These are phyloP conservation scores for Pipistrellus pygmaeus DNA, from an alignment of 2,797 vertebrate genomes.

Conservation along the genomic window DNA sequence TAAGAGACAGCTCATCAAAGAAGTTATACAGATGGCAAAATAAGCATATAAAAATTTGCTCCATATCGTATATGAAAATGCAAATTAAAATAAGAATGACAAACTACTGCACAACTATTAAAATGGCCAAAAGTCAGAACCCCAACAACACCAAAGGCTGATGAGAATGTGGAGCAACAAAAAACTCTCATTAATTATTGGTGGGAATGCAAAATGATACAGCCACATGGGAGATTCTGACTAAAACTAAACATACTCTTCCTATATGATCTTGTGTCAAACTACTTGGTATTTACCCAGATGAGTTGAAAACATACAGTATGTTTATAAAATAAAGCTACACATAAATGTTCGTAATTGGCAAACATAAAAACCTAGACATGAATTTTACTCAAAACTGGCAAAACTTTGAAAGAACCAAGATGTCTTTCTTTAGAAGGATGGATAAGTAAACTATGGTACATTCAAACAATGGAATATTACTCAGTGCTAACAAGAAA, in stretches of 20 bases:
- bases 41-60: background rate
- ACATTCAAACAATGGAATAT: background rate
- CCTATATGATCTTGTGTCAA: background rate
- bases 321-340: background rate
- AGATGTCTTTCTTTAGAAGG: background rate
- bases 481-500: background rate
- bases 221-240: background rate
- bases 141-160: background rate
- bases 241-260: background rate
- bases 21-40: background rate
- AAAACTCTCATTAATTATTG: background rate
- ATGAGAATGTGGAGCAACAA: background rate
- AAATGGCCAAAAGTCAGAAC: background rate
- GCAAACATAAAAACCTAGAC: no score
- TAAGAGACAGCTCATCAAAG: background rate
- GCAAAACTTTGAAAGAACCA: background rate
- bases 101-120: background rate
- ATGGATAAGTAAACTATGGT: background rate
- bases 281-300: background rate
- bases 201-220: background rate
- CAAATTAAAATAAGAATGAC: background rate
- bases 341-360: background rate
- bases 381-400: constrained; percentile 9
- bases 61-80: background rate
- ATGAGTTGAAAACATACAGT: background rate